Evolutionary conservation across 2,113 vertebrate species (phyloP).

Genomic region (Leucopsar rothschildi): DNA sequence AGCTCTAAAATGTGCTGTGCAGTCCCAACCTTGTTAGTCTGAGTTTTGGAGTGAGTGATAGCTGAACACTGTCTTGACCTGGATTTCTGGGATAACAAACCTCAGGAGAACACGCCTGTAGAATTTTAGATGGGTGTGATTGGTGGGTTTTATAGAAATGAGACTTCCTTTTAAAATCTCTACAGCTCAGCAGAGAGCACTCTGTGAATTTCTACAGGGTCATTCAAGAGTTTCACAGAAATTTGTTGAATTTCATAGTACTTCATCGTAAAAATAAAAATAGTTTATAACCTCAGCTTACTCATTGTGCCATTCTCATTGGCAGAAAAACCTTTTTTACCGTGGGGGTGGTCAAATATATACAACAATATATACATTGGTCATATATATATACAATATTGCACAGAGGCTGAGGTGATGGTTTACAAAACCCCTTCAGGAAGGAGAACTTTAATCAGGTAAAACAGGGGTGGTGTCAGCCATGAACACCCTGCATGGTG

Average conservation of each 20-base stretch:
- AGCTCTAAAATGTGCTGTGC: not conserved
- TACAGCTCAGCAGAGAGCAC: not conserved
- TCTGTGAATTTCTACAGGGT: not conserved
- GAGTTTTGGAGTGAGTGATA: not conserved
- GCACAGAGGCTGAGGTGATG: not conserved
- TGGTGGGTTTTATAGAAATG: not conserved
- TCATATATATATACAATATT: not conserved
- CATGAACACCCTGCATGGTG: accelerated
- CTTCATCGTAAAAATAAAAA: not conserved
- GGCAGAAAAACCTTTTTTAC: not conserved
- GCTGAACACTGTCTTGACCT: not conserved
- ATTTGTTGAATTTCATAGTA: not conserved
- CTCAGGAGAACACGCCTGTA: not conserved
- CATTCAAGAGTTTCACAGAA: not conserved
- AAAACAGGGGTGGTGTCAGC: not conserved
- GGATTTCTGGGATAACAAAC: not conserved
- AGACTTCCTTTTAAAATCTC: not conserved
- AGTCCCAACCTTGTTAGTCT: not conserved
- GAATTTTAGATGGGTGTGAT: not conserved
- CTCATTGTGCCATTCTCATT: not conserved
- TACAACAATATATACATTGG: not conserved
- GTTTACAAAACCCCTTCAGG: not conserved
- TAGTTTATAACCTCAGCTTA: not conserved
- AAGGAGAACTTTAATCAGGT: not conserved
- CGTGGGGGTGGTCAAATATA: not conserved